Evolutionary conservation across 2,888 invertebrate genomes (phyloP).

Genomic region (Cryptus viduatorius): DNA sequence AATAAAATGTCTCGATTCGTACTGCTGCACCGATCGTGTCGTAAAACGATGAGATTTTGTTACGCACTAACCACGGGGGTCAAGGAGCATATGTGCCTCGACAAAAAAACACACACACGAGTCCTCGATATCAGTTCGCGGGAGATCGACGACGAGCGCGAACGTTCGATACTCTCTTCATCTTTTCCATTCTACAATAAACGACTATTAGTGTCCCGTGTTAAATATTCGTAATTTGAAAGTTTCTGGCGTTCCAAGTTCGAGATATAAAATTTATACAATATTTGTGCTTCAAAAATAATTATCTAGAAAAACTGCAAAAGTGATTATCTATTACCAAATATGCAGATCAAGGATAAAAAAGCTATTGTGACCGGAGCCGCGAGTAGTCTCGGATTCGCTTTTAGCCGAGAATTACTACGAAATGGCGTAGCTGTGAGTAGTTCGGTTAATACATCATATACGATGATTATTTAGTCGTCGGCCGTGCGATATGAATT

Average conservation of each 20-base stretch:
- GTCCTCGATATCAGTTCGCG: constrained; percentile 68
- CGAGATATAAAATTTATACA: background rate
- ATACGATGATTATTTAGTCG: background rate
- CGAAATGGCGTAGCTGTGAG: constrained; percentile 81
- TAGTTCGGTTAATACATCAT: constrained; percentile 10
- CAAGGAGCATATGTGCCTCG: constrained; percentile 38
- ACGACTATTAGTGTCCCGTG: background rate
- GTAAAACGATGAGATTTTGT: constrained; percentile 21
- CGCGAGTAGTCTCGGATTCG: constrained; percentile 77
- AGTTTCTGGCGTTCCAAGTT: background rate
- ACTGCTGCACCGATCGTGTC: background rate
- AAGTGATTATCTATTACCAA: background rate
- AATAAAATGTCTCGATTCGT: background rate
- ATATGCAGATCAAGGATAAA: constrained; percentile 83
- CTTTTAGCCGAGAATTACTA: constrained; percentile 79
- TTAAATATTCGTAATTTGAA: background rate
- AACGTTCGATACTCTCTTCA: constrained; percentile 43
- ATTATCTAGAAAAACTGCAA: background rate
- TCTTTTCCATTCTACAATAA: background rate
- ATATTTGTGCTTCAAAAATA: background rate
- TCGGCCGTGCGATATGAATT: background rate
- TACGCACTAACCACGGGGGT: constrained; percentile 40
- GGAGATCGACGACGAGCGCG: constrained; percentile 41
- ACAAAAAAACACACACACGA: constrained; percentile 60
- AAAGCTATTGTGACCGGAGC: constrained; percentile 80